These are phyloP conservation scores for Muscidifurax raptorellus DNA, from an alignment of 1,140 invertebrate species.

Conservation along the genomic window DNA sequence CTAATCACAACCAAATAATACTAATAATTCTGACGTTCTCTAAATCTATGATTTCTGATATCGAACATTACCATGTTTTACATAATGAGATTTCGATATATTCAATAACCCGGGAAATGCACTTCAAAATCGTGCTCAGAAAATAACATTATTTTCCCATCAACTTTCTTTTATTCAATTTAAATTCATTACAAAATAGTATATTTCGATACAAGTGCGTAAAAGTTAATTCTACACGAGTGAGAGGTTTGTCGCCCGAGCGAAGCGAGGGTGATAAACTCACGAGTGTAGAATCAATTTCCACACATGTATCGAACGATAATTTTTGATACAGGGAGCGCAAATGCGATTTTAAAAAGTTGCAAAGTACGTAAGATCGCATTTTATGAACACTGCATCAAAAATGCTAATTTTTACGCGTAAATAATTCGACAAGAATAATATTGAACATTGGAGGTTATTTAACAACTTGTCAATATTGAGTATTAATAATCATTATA, in stretches of 20 bases:
- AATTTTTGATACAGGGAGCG: too few species aligned
- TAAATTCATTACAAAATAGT: neutral
- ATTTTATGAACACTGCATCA: too few species aligned
- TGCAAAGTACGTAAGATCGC: too few species aligned
- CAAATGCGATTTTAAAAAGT: too few species aligned
- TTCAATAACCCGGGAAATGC: constrained; percentile 49
- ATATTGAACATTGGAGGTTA: constrained; percentile 16
- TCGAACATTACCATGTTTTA: constrained; percentile 29
- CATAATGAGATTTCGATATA: constrained; percentile 28
- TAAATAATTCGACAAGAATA: neutral
- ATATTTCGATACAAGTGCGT: too few species aligned
- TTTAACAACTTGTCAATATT: constrained; percentile 19
- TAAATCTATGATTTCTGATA: constrained; percentile 27
- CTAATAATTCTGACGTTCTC: constrained; percentile 48
- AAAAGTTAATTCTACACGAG: too few species aligned
- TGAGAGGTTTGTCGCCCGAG: too few species aligned
- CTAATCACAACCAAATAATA: constrained; percentile 64
- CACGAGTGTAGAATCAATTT: too few species aligned
- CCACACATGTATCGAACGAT: too few species aligned
- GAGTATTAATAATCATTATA: constrained; percentile 3
- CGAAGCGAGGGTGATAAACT: too few species aligned
- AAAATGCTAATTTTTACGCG: neutral
- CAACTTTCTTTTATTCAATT: neutral
- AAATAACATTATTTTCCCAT: neutral
- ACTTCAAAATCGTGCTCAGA: neutral